Evolutionary conservation across 2,888 invertebrate species (phyloP).

Genomic region (Sinhomidia bicolor): DNA sequence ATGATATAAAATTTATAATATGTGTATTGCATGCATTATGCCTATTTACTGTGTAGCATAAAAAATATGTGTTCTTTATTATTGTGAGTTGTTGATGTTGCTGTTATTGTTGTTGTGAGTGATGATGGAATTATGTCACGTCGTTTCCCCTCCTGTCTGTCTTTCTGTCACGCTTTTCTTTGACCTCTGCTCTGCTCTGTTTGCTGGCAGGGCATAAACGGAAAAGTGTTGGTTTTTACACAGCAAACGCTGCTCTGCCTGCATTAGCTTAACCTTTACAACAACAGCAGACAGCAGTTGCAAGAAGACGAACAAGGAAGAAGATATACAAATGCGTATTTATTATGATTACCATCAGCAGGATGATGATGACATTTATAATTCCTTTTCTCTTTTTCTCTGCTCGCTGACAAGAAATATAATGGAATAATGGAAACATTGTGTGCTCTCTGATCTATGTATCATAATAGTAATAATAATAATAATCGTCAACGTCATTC

Average conservation of each 20-base stretch:
- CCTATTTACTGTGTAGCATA: neutral
- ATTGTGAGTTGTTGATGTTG: no score
- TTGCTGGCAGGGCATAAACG: neutral
- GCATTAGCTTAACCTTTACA: slow-evolving; percentile 64
- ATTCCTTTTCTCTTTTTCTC: slow-evolving; percentile 18
- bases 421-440: slow-evolving; percentile 67
- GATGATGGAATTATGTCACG: slow-evolving; percentile 70
- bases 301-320: neutral
- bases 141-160: slow-evolving; percentile 55
- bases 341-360: neutral
- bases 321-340: slow-evolving; percentile 23
- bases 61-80: no score
- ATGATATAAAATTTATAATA: no score
- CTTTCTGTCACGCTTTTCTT: slow-evolving; percentile 66
- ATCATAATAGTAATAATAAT: no score
- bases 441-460: slow-evolving; percentile 61
- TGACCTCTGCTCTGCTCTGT: slow-evolving; percentile 56
- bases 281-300: neutral
- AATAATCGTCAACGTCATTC: no score
- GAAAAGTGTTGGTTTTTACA: slow-evolving; percentile 45
- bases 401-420: slow-evolving; percentile 43
- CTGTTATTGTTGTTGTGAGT: slow-evolving; percentile 24
- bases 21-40: no score
- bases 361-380: slow-evolving; percentile 41
- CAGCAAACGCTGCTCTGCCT: slow-evolving; percentile 40